A percentile compares a stretch with the other conserved stretches of the same genome.
Conservation (phyloP, 2,797 vertebrate species). For the Etheostoma nigrum region DNA sequence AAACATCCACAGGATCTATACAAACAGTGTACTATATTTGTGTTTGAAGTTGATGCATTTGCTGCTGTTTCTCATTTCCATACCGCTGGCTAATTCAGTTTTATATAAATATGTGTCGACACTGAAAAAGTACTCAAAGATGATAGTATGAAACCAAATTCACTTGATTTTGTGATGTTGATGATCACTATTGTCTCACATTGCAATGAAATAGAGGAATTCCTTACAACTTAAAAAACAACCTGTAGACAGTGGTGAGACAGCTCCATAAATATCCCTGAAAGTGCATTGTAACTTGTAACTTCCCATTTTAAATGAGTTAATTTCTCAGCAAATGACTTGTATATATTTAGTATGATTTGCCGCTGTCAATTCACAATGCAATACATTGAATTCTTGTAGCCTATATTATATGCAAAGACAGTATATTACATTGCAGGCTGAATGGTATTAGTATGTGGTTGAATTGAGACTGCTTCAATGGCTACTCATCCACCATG, state of each 20-base stretch:
- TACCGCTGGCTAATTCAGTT: too few relatives aligned
- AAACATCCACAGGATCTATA: neutral
- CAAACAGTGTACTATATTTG: neutral
- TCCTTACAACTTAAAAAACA: too few relatives aligned
- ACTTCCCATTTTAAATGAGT: neutral
- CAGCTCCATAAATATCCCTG: neutral
- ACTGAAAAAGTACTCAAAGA: neutral
- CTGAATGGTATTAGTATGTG: neutral
- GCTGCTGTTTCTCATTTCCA: too few relatives aligned
- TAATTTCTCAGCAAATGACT: neutral
- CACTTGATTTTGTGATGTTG: too few relatives aligned
- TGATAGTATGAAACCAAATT: neutral
- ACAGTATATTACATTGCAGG: neutral
- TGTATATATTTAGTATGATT: neutral
- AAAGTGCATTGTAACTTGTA: neutral
- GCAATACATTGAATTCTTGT: neutral
- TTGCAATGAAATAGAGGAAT: neutral
- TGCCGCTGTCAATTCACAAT: neutral
- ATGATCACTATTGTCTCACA: neutral
- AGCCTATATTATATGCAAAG: neutral
- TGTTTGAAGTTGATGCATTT: neutral
- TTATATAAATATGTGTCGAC: too few relatives aligned
- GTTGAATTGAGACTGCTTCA: neutral
- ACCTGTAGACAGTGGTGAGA: neutral
- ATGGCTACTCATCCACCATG: neutral